These are phyloP conservation scores for Magallana nippona DNA, from an alignment of 2,888 invertebrate genomes.

Conservation along the genomic window DNA sequence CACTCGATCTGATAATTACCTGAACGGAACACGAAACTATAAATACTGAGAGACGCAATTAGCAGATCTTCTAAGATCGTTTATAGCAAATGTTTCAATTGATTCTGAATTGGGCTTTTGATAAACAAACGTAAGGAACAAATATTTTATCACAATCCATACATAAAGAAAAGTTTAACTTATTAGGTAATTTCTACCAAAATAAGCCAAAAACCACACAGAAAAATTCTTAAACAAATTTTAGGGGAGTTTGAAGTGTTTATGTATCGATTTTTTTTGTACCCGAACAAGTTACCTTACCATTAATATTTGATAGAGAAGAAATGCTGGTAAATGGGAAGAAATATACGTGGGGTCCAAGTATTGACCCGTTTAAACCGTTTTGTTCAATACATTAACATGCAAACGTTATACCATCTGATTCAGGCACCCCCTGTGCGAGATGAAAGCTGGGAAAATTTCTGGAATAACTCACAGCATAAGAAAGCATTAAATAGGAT, in stretches of 20 bases:
- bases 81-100: background rate
- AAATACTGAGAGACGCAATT: no score
- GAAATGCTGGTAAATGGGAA: background rate
- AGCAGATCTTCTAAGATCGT: no score
- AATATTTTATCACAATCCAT: background rate
- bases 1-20: no score
- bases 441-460: no score
- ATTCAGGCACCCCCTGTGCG: background rate
- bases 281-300: background rate
- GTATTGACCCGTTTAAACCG: background rate
- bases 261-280: conserved; percentile 11
- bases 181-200: conserved; percentile 15
- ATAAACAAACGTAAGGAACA: conserved; percentile 5
- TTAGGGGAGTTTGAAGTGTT: conserved; percentile 17
- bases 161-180: background rate
- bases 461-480: no score
- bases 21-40: no score
- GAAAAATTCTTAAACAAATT: conserved; percentile 18
- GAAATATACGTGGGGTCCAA: background rate
- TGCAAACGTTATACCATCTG: background rate
- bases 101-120: background rate
- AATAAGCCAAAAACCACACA: background rate
- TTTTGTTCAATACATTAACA: conserved; percentile 18
- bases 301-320: conserved; percentile 19
- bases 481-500: no score